Percentiles rank a stretch among this genome's conserved stretches.
phyloP scores from a whole-genome alignment of 2,888 invertebrate genomes.

The Eumacrocentrus americanus region DNA sequence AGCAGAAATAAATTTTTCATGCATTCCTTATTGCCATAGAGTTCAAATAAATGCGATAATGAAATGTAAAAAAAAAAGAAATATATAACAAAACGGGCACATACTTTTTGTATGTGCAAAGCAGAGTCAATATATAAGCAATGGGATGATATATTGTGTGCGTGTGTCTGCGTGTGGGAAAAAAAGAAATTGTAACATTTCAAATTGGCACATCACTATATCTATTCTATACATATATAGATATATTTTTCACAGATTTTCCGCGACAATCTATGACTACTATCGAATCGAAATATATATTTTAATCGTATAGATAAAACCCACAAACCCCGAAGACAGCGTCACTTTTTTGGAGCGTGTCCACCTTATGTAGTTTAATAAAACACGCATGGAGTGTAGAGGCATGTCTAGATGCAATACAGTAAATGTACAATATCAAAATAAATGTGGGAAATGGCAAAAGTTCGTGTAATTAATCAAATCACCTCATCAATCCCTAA shows the following conservation, averaged over 20 bases:
- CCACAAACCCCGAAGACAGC: constrained; percentile 11
- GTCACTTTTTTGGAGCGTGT: constrained; percentile 27
- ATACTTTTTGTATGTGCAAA: constrained; percentile 2
- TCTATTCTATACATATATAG: background rate
- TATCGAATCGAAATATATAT: background rate
- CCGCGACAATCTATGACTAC: background rate
- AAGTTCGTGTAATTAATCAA: too few relatives aligned
- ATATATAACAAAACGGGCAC: background rate
- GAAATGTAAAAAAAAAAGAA: background rate
- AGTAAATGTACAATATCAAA: constrained; percentile 39
- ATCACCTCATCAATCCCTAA: too few relatives aligned
- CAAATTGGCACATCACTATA: background rate
- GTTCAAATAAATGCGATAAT: background rate
- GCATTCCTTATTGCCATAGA: too few relatives aligned
- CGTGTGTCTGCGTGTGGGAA: background rate
- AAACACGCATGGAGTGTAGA: constrained; percentile 32
- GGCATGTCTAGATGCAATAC: constrained; percentile 35
- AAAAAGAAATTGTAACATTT: background rate
- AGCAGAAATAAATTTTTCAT: too few relatives aligned
- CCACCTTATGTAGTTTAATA: constrained; percentile 35
- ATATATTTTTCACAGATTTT: constrained; percentile 12
- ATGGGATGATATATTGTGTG: background rate
- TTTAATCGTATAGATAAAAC: background rate
- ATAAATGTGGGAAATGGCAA: constrained; percentile 39
- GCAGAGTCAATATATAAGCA: constrained; percentile 13